Evolutionary conservation across 2,113 vertebrate species (phyloP).

Genomic region (Anhinga anhinga): DNA sequence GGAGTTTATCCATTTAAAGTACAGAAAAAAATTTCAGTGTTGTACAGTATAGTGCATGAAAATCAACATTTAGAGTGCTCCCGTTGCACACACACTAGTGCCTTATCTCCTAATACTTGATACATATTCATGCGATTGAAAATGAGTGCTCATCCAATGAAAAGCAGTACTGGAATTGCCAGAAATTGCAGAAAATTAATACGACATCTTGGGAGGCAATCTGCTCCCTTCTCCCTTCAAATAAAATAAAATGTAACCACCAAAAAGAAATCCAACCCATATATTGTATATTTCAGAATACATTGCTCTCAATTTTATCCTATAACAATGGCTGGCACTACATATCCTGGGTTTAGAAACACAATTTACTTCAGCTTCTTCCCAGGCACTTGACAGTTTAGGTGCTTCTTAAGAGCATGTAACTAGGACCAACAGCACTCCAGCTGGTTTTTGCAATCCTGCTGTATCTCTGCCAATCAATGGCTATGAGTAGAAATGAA

Average conservation of each 20-base stretch:
- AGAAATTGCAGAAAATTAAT: neutral
- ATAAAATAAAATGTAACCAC: neutral
- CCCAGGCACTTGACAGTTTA: neutral
- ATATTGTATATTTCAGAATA: neutral
- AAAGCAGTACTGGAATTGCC: neutral
- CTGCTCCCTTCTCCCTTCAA: neutral
- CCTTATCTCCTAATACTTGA: neutral
- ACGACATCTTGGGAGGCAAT: neutral
- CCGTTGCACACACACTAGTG: neutral
- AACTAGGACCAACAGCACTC: neutral
- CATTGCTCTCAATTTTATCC: neutral
- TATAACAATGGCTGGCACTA: neutral
- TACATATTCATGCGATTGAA: neutral
- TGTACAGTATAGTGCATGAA: neutral
- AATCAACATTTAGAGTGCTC: neutral
- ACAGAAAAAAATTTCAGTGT: neutral
- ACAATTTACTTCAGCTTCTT: neutral
- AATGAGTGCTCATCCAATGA: neutral
- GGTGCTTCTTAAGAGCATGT: neutral
- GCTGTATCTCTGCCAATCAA: neutral
- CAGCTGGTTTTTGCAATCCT: neutral
- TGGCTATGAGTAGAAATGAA: neutral
- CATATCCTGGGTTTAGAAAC: neutral
- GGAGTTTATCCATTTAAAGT: neutral
- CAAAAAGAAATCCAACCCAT: neutral